Conservation (phyloP, 1,140 invertebrate genomes). For the Cotesia vestalis region DNA sequence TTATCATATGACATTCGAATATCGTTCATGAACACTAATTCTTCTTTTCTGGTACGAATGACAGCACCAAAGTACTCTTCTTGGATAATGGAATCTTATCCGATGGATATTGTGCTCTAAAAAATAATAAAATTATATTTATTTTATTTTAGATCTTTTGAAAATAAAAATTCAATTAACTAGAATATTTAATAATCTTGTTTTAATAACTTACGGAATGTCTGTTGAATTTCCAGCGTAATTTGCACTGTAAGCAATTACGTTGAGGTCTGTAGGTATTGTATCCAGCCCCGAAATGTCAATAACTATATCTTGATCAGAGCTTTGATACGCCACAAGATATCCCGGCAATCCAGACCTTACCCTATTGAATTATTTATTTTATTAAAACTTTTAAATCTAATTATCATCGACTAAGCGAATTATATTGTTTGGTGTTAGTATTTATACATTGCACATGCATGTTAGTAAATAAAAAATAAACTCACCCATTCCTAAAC, state of each 20-base stretch:
- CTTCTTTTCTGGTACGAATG: constrained; percentile 52
- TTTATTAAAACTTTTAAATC: constrained; percentile 15
- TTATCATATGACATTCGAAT: not conserved
- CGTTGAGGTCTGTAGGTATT: constrained; percentile 68
- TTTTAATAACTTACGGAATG: constrained; percentile 59
- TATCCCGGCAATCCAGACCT: constrained; percentile 76
- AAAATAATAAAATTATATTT: constrained; percentile 27
- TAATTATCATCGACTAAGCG: constrained; percentile 11
- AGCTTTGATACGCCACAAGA: constrained; percentile 73
- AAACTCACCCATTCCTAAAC: constrained; percentile 44
- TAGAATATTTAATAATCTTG: constrained; percentile 5
- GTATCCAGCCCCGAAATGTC: constrained; percentile 62
- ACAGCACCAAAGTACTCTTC: constrained; percentile 56
- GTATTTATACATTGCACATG: constrained; percentile 2
- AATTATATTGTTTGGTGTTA: not conserved
- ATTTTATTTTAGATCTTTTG: constrained; percentile 5
- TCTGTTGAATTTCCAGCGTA: constrained; percentile 59
- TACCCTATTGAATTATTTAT: constrained; percentile 61
- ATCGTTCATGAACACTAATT: constrained; percentile 32
- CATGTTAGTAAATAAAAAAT: constrained; percentile 21
- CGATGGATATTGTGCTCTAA: constrained; percentile 52
- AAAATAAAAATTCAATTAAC: constrained; percentile 1
- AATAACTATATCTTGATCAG: constrained; percentile 56
- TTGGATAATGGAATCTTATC: constrained; percentile 51
- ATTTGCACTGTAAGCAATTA: constrained; percentile 67